These are phyloP conservation scores for Mesocentrotus franciscanus DNA, from an alignment of 53 echinoderm and acorn worm species.

Conservation along the genomic window DNA sequence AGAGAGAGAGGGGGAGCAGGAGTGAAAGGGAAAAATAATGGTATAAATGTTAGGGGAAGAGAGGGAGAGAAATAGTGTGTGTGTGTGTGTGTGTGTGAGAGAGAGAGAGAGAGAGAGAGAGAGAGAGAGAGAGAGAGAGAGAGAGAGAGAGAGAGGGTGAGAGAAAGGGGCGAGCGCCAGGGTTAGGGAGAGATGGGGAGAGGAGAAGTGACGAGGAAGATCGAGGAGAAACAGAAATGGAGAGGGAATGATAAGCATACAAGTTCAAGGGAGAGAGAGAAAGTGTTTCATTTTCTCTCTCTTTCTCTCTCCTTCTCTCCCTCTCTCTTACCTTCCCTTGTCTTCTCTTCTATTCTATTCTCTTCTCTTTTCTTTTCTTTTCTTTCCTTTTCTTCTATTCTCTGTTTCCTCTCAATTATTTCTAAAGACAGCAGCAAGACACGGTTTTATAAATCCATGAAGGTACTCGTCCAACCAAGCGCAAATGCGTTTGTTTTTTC, in stretches of 20 bases:
- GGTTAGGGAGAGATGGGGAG: no score
- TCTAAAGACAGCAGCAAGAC: not conserved
- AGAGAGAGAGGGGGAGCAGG: not conserved
- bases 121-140: not conserved
- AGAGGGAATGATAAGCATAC: no score
- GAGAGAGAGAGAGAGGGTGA: not conserved
- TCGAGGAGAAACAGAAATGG: not conserved
- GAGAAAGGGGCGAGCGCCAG: not conserved
- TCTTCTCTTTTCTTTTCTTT: slow-evolving; percentile 6
- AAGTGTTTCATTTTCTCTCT: not conserved
- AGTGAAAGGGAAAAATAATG: no score
- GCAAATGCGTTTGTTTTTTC: slow-evolving; percentile 6
- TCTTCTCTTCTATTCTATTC: slow-evolving; percentile 4
- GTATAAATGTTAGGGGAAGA: no score
- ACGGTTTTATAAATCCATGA: not conserved
- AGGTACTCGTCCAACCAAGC: not conserved
- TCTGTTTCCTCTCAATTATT: no score
- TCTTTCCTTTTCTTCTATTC: not conserved
- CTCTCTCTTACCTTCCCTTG: slow-evolving; percentile 17
- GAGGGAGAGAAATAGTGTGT: no score
- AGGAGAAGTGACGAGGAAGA: not conserved
- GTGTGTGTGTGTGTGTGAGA: no score
- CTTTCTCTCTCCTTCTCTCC: slow-evolving; percentile 46
- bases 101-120: not conserved
- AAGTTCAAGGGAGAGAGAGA: not conserved